Base-by-base conservation (phyloP, 2,113 vertebrate species). In the Chionomys nivalis region DNA sequence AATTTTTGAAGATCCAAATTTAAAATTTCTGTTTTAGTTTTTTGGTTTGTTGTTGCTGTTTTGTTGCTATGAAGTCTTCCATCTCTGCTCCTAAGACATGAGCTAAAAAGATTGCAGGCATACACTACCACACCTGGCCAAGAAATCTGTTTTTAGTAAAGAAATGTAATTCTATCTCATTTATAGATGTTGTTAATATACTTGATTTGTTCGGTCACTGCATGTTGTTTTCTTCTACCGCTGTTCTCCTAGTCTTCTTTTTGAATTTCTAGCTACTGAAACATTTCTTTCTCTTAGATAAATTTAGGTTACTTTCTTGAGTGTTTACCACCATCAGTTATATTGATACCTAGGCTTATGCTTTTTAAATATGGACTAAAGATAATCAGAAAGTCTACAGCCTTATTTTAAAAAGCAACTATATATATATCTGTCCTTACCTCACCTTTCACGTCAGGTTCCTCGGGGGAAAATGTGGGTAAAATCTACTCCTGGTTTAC, bases 401-500 rank as follows among this genome's bases (percentile, higher is more conserved):
- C 8, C 21, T 85, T 85, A 33, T 83, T 91, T 63, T 86, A 89
- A 95, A 7, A 93, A 91, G 82, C 87, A 68, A 42, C 47, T 75
- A 92, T 55, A 79, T 33, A 33, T 89, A 90, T 90, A 63, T 75
- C 21, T 82, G 39, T 75, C n/a, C 44, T 65, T 33, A 85, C 21
- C 72, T 89, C 70, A 83, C 63, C 63, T 81, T 33, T 91, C 87
- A 90, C 10, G 91, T 93, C 42, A 91, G 55, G 61, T 93, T 93
- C 49, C 58, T 70, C 7, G 73, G 14, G 61, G 39, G 0, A 87
- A 93, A 87, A 68, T 79, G 24, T 77, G 28, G 7, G 28, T 83
- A 82, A 83, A 68, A 19, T 16, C 28, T 72, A 77, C 26, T 63
- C 77, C 44, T 42, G 16, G 77, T 55, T 95, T 93, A 85, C 17